A percentile compares a stretch with the other conserved stretches of the same genome.
Conservation (phyloP, 2,888 invertebrate species). For the Eupithecia tripunctaria region DNA sequence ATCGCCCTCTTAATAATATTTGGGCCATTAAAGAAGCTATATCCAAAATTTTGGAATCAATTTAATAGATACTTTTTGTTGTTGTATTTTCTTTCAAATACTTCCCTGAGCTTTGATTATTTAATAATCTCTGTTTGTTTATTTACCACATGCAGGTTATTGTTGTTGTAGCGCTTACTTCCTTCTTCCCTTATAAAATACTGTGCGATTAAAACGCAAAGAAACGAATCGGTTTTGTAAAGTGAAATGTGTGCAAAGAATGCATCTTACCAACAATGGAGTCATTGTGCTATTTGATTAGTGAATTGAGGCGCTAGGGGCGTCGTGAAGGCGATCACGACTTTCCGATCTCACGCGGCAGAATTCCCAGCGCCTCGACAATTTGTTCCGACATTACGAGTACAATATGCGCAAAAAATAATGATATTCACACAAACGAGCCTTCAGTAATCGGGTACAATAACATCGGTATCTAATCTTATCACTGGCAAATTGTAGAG, state of each 20-base stretch:
- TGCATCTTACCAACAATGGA: slow-evolving; percentile 67
- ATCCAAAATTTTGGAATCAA: background rate
- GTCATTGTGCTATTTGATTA: slow-evolving; percentile 74
- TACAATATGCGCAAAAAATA: slow-evolving; percentile 58
- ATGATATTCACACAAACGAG: slow-evolving; percentile 38
- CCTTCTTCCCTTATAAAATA: background rate
- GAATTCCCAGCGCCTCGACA: slow-evolving; percentile 68
- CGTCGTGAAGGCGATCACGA: slow-evolving; percentile 76
- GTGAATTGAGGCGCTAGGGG: slow-evolving; percentile 68
- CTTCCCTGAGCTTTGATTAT: background rate
- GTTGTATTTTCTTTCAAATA: background rate
- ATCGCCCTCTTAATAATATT: too few relatives aligned
- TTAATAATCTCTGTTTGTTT: background rate
- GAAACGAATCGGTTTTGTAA: slow-evolving; percentile 58
- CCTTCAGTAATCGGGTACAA: slow-evolving; percentile 39
- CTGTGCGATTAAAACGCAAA: slow-evolving; percentile 43
- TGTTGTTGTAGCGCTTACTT: background rate
- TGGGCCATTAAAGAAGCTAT: background rate
- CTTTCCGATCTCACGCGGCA: slow-evolving; percentile 70
- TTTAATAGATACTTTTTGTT: background rate
- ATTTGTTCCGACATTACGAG: slow-evolving; percentile 57
- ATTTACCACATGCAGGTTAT: background rate
- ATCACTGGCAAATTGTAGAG: slow-evolving; percentile 41
- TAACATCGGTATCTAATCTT: slow-evolving; percentile 45
- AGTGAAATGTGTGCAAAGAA: slow-evolving; percentile 64